phyloP scores from a whole-genome alignment of 2,113 vertebrate genomes.

The Strix aluco region DNA sequence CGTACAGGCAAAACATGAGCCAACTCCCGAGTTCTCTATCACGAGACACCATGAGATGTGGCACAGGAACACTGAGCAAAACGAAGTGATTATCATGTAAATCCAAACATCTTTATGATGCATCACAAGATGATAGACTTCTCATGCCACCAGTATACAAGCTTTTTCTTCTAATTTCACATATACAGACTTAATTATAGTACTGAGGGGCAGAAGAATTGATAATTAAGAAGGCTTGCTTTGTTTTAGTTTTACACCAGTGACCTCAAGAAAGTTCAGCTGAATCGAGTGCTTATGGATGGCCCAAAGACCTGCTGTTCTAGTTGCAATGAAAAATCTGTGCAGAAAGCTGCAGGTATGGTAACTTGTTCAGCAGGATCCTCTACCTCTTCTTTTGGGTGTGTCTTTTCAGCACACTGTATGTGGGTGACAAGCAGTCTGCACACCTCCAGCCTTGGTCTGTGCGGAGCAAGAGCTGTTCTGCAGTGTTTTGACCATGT shows the following conservation, averaged over 20 bases:
- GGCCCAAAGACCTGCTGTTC: neutral
- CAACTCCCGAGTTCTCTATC: neutral
- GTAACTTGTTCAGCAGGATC: constrained; percentile 46
- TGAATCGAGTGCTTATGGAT: neutral
- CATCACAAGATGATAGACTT: constrained; percentile 41
- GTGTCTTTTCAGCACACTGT: neutral
- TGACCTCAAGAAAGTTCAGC: constrained; percentile 39
- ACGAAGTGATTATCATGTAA: neutral
- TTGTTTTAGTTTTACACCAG: neutral
- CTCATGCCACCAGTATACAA: neutral
- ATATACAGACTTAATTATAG: neutral
- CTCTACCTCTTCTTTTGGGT: neutral
- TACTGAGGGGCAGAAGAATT: neutral
- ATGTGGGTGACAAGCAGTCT: neutral
- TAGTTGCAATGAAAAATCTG: neutral
- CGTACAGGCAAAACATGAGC: neutral
- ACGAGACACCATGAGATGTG: constrained; percentile 23
- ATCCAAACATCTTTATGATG: constrained; percentile 25
- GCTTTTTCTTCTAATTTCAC: constrained; percentile 1
- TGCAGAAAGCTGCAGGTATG: neutral
- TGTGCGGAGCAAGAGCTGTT: neutral
- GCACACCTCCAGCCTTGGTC: neutral
- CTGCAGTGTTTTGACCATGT: rapidly evolving
- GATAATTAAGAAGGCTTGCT: neutral
- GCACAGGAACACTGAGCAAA: neutral